A percentile compares a stretch with the other conserved stretches of the same genome.
Evolutionary conservation across 30 jellyfish, hydroid and myxozoan genomes (phyloP).

Genomic region (Morbakka virulenta): DNA sequence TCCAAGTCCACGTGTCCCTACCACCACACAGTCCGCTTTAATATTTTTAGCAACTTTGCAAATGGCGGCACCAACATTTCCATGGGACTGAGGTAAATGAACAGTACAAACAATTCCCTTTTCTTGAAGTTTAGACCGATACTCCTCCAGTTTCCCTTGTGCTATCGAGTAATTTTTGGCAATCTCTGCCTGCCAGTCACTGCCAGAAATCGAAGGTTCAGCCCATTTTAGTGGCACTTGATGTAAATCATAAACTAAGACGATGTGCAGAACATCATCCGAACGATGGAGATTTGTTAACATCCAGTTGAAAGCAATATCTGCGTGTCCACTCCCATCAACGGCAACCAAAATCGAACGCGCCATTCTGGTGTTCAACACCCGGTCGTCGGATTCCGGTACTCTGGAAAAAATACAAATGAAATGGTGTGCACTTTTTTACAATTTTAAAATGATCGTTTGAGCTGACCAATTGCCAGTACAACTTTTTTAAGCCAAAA

Average conservation of each 20-base stretch:
- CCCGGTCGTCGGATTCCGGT: not conserved
- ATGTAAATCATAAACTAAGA: not conserved
- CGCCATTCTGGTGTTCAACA: slow-evolving; percentile 23
- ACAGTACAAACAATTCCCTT: not conserved
- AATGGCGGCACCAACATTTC: not conserved
- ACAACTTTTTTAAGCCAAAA: too few species aligned
- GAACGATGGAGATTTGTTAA: not conserved
- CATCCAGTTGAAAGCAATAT: slow-evolving; percentile 69
- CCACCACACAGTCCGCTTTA: not conserved
- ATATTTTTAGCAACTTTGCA: not conserved
- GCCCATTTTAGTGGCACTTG: not conserved
- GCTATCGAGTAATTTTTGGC: not conserved
- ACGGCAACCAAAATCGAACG: slow-evolving; percentile 72
- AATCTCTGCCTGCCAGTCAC: not conserved
- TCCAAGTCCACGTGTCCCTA: not conserved
- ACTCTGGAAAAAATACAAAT: too few species aligned
- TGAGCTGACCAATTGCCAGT: too few species aligned
- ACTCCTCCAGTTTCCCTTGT: not conserved
- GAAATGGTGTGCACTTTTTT: too few species aligned
- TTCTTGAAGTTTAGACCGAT: not conserved
- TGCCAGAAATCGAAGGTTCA: not conserved
- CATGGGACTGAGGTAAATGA: not conserved
- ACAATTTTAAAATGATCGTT: too few species aligned
- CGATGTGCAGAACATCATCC: not conserved
- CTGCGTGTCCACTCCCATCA: slow-evolving; percentile 81